These are phyloP conservation scores for Meloidogyne floridensis DNA, from an alignment of 1,140 invertebrate species.

Conservation along the genomic window DNA sequence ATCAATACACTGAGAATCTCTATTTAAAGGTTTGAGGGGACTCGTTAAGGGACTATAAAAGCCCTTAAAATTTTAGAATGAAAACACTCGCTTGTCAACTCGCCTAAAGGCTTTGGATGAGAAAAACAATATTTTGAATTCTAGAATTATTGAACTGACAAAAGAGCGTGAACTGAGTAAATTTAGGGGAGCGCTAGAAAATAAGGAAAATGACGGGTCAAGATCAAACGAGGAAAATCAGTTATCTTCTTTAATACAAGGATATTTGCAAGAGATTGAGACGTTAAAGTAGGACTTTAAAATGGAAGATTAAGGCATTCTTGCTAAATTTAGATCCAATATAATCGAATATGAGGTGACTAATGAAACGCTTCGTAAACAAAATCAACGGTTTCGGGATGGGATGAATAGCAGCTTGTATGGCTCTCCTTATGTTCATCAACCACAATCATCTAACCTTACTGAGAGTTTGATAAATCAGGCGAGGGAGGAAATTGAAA, in stretches of 20 bases:
- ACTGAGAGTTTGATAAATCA: not conserved
- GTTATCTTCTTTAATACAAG: constrained; percentile 76
- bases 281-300: constrained; percentile 59
- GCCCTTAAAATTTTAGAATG: constrained; percentile 70
- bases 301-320: not conserved
- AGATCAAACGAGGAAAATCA: constrained; percentile 54
- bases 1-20: constrained; percentile 93
- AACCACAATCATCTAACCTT: not conserved
- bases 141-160: constrained; percentile 16
- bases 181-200: not conserved
- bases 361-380: constrained; percentile 77
- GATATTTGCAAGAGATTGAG: constrained; percentile 88
- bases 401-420: constrained; percentile 8
- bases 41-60: not conserved
- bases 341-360: constrained; percentile 84
- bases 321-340: constrained; percentile 40
- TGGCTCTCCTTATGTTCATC: constrained; percentile 39
- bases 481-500: constrained; percentile 62
- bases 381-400: constrained; percentile 57
- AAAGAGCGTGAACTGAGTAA: constrained; percentile 30
- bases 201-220: not conserved
- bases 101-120: constrained; percentile 89
- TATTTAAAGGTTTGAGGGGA: constrained; percentile 72
- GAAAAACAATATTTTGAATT: constrained; percentile 76
- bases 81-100: constrained; percentile 82